Percentiles rank a stretch among this genome's conserved stretches.
Evolutionary conservation across 2,888 invertebrate species (phyloP).

Genomic region (Sminthurinus aureus): DNA sequence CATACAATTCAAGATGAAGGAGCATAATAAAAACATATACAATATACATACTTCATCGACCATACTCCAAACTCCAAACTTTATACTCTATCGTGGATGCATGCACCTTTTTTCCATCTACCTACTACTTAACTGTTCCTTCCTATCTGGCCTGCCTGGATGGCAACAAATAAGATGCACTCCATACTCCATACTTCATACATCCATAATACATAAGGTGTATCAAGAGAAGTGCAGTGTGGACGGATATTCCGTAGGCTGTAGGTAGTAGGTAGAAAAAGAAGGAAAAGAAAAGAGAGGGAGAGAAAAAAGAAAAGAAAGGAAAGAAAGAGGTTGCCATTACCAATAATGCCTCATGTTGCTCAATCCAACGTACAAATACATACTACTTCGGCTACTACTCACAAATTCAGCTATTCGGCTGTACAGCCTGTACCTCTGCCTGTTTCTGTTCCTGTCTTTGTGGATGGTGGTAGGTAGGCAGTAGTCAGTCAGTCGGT

Average conservation of each 20-base stretch:
- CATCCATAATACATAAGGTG: conserved; percentile 14
- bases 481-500: not conserved
- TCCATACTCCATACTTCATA: not conserved
- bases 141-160: too few species aligned
- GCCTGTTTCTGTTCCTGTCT: too few species aligned
- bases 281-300: not conserved
- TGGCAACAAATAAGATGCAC: not conserved
- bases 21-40: too few species aligned
- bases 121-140: conserved; percentile 15
- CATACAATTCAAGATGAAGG: too few species aligned
- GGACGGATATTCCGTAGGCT: not conserved
- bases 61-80: too few species aligned
- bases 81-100: conserved; percentile 4
- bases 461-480: too few species aligned
- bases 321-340: conserved; percentile 19
- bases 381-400: not conserved
- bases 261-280: not conserved
- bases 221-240: conserved; percentile 2
- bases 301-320: not conserved
- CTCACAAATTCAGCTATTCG: not conserved
- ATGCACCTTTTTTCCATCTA: conserved; percentile 16
- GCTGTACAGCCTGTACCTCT: not conserved
- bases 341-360: conserved; percentile 25
- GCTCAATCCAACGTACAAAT: not conserved
- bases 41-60: too few species aligned